Percentiles rank a stretch among this genome's conserved stretches.
Evolutionary conservation across 2,888 invertebrate species (phyloP).

Genomic region (Ophion ellenae): DNA sequence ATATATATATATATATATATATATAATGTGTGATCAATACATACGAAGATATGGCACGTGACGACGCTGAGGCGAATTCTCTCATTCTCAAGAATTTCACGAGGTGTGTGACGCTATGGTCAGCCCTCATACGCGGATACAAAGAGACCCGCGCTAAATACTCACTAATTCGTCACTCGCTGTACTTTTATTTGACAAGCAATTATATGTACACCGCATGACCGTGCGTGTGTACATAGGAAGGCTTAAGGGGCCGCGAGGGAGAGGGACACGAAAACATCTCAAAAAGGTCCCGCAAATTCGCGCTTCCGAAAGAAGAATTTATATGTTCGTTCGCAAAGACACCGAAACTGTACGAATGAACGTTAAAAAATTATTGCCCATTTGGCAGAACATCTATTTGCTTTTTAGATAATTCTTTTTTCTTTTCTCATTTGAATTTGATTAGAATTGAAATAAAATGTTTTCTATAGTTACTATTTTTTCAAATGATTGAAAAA

Average conservation of each 20-base stretch:
- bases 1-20: too few relatives aligned
- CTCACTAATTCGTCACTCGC: constrained; percentile 42
- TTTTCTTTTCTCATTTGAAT: too few relatives aligned
- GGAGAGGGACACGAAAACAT: neutral
- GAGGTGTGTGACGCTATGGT: constrained; percentile 17
- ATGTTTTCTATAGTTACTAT: too few relatives aligned
- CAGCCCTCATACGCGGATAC: constrained; percentile 20
- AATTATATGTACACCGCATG: constrained; percentile 36
- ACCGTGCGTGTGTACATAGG: constrained; percentile 22
- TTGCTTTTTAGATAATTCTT: too few relatives aligned
- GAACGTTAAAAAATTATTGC: too few relatives aligned
- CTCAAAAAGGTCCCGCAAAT: neutral
- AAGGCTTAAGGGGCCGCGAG: neutral
- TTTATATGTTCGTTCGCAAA: neutral
- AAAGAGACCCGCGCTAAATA: constrained; percentile 55
- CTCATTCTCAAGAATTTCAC: constrained; percentile 33
- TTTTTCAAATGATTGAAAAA: too few relatives aligned
- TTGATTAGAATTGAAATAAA: too few relatives aligned
- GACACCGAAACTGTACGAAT: too few relatives aligned
- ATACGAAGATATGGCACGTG: constrained; percentile 16
- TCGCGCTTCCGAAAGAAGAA: neutral
- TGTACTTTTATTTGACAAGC: constrained; percentile 49
- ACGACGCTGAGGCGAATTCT: constrained; percentile 18
- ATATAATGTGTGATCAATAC: too few relatives aligned
- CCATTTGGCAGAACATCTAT: too few relatives aligned